These are phyloP conservation scores for Falco columbarius DNA, from an alignment of 2,797 vertebrate species.

Conservation along the genomic window DNA sequence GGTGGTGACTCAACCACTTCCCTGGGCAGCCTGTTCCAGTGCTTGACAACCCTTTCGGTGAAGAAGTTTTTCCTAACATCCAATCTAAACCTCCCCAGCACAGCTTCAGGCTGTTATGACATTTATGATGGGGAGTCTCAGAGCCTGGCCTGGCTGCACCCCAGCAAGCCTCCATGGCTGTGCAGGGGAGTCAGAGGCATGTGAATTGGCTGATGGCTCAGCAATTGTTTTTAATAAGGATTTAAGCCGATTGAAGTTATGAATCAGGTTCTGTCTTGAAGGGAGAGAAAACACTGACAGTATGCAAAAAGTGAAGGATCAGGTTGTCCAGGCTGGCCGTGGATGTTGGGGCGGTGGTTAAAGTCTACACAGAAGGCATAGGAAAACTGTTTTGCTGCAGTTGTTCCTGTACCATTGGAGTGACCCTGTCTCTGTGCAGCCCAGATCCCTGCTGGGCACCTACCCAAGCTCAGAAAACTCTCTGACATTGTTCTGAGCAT, in stretches of 20 bases:
- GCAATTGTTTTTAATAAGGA: not conserved
- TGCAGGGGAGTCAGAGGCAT: not conserved
- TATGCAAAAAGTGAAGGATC: not conserved
- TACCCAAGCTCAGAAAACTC: not conserved
- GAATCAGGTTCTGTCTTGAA: not conserved
- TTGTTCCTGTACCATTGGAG: not conserved
- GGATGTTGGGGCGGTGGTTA: not conserved
- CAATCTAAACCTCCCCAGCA: too few relatives aligned
- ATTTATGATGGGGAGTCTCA: too few relatives aligned
- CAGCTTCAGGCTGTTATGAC: too few relatives aligned
- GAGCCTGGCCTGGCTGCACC: not conserved
- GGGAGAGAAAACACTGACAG: not conserved
- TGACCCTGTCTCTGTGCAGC: not conserved
- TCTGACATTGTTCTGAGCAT: not conserved
- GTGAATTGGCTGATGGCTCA: not conserved
- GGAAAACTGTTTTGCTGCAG: not conserved
- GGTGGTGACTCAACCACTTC: too few relatives aligned
- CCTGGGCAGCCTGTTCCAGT: too few relatives aligned
- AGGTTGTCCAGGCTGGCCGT: not conserved
- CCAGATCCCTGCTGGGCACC: not conserved
- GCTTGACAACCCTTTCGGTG: too few relatives aligned
- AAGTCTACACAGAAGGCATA: not conserved
- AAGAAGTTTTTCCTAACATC: too few relatives aligned
- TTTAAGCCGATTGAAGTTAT: not conserved
- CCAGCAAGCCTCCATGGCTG: not conserved